Percentiles rank a stretch among this genome's conserved stretches.
Evolutionary conservation across 2,113 vertebrate genomes (phyloP).

Genomic region (Sylvia atricapilla): DNA sequence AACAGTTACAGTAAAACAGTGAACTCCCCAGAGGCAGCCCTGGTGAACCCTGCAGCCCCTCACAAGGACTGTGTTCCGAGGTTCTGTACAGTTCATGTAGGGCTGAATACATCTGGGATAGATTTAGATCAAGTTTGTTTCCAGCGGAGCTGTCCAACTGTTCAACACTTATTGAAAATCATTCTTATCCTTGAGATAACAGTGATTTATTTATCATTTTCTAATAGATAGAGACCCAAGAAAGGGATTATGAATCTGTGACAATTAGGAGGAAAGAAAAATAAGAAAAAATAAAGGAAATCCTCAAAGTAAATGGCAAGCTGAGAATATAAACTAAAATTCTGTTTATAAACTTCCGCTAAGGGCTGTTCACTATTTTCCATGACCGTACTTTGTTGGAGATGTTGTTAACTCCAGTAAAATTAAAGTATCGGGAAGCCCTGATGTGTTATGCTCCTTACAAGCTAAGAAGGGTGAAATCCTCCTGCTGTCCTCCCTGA

Average conservation of each 20-base stretch:
- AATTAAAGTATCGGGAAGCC: background rate
- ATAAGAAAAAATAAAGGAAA: background rate
- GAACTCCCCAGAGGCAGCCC: conserved; percentile 7
- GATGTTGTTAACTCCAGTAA: background rate
- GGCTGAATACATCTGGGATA: conserved; percentile 62
- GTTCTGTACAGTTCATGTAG: background rate
- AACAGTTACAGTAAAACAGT: conserved; percentile 35
- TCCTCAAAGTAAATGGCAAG: background rate
- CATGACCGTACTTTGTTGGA: background rate
- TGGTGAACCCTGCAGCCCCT: conserved; percentile 8
- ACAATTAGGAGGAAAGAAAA: background rate
- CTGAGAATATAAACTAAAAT: conserved; percentile 7
- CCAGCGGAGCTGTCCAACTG: conserved; percentile 38
- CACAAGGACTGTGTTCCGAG: background rate
- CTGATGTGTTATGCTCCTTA: background rate
- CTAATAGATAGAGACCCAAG: background rate
- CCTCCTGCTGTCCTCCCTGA: background rate
- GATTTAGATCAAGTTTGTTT: conserved; percentile 53
- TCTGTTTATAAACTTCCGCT: background rate
- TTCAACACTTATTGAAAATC: conserved; percentile 59
- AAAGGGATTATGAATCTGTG: background rate
- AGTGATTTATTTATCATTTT: conserved; percentile 46
- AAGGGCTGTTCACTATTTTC: background rate
- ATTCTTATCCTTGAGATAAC: conserved; percentile 48
- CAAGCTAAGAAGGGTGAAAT: background rate